Evolutionary conservation across 2,888 invertebrate species (phyloP), one percentile per base, ranked within the genome.

Genomic region (Apamea epomidion): DNA sequence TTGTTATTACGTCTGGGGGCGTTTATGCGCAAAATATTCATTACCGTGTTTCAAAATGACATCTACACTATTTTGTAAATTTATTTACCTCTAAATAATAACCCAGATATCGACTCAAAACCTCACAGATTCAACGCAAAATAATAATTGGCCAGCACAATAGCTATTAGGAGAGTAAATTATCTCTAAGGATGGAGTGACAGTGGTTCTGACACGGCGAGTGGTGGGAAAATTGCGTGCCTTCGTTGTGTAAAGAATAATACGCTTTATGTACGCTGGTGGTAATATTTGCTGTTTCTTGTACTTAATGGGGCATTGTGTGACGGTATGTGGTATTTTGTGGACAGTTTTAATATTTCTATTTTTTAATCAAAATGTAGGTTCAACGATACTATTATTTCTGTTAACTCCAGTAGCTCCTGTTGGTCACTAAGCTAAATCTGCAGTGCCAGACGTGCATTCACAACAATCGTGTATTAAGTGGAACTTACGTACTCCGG

Each of bases 131-230:
- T 64, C 75, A 75, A n/a, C 51, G 32, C 69, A 79, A 79, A 79
- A 80, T 79, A 82, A 83, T 88, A 87, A 88, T 87, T 83, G 87
- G 78, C 74, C 10, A 67, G 45, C 88, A 88, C 86, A 87, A 86
- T 82, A 80, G 79, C 76, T 76, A 84, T 78, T 78, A 82, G 72
- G 81, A 71, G 69, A 88, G 89, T 80, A 88, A 89, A 89, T 89
- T 89, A 88, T 81, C 82, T 81, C 77, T 68, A 82, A 79, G 80
- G 72, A 73, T 83, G 58, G 79, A 82, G 83, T 84, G 87, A 84
- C 81, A 82, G 72, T 89, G 89, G 80, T 74, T 70, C 70, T 88
- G 89, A 88, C 89, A 74, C 69, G 88, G 77, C 72, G 80, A 85
- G 81, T 74, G 87, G 29, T 71, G 80, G 72, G 85, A 54, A 85